These are phyloP conservation scores for Gobiocypris rarus DNA, from an alignment of 2,113 vertebrate genomes.

Conservation along the genomic window DNA sequence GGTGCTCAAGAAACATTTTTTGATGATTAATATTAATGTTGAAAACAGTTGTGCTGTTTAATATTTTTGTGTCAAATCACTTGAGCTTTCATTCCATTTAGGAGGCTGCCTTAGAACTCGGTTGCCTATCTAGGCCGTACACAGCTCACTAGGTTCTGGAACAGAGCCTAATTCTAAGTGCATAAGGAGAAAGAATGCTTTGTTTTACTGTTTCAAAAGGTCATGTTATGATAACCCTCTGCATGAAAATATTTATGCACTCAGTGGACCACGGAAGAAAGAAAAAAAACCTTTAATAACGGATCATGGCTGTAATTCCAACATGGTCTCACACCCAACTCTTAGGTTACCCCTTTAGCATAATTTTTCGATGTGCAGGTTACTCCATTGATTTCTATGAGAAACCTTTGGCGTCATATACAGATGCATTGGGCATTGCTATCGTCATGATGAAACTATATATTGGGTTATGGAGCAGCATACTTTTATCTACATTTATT, in stretches of 20 bases:
- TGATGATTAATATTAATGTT: no score
- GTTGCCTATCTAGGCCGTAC: not conserved
- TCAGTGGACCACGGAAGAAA: conserved; percentile 57
- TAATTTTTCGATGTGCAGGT: no score
- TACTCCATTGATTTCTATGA: no score
- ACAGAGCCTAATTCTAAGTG: conserved; percentile 48
- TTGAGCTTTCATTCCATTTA: not conserved
- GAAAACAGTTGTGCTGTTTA: no score
- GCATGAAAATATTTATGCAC: conserved; percentile 72
- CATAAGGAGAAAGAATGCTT: conserved; percentile 67
- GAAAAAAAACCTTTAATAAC: conserved; percentile 55
- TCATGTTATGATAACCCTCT: conserved; percentile 72
- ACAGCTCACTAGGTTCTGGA: not conserved
- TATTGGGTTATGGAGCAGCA: no score
- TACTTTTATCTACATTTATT: no score
- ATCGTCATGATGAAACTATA: no score
- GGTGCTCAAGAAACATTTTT: no score
- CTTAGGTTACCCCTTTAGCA: no score
- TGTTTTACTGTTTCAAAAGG: conserved; percentile 64
- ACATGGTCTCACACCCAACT: no score
- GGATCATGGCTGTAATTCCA: conserved; percentile 47
- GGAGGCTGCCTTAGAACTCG: not conserved
- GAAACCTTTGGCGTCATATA: no score
- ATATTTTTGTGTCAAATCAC: not conserved
- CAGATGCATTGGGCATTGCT: no score